Base-by-base conservation (phyloP, 2,797 vertebrate species). In the Rachycentron canadum region DNA sequence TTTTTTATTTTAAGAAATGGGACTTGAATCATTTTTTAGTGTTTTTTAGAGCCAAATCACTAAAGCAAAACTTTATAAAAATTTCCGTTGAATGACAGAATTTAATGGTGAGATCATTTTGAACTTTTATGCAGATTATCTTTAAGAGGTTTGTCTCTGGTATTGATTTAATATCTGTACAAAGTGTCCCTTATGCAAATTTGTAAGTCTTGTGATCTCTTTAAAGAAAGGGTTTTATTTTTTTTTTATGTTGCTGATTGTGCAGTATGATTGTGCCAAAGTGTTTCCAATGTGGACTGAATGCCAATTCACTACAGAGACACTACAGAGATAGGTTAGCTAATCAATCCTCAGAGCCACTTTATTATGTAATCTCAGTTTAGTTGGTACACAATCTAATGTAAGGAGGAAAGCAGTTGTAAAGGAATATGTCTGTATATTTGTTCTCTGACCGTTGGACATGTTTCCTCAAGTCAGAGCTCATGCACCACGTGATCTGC, bases 231-330 rank as follows among this genome's bases (percentile, higher is more conserved):
- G 8, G 25, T 26, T 63, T 76, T 74, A 26, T 45, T 59, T 43
- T 56, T 56, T 73, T 32, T 36, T 30, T 68, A 58, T 55, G 16
- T 77, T 71, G 26, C 56, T 67, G 34, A 68, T 25, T 63, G n/a
- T 62, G 53, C 30, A 30, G 28, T 67, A 11, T 52, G 16, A 21
- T 62, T 80, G 63, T 82, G 82, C 79, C 79, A 82, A 82, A 81
- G 21, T 74, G 23, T 73, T 74, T 70, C 30, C 16, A 40, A 2
- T 21, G n/a, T 61, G 17, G 36, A 45, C 32, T 69, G 21, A 63
- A 16, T 58, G 41, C 21, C 34, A 7, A 1, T 41, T 38, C 56
- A 21, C 21, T 52, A 47, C 32, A 47, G 32, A 1, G 0, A 26
- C 23, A 67, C 47, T 36, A 45, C 38, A 50, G 25, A 30, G n/a